phyloP scores from a whole-genome alignment of 2,113 vertebrate genomes.

The Forbesichthys papilliferus region DNA sequence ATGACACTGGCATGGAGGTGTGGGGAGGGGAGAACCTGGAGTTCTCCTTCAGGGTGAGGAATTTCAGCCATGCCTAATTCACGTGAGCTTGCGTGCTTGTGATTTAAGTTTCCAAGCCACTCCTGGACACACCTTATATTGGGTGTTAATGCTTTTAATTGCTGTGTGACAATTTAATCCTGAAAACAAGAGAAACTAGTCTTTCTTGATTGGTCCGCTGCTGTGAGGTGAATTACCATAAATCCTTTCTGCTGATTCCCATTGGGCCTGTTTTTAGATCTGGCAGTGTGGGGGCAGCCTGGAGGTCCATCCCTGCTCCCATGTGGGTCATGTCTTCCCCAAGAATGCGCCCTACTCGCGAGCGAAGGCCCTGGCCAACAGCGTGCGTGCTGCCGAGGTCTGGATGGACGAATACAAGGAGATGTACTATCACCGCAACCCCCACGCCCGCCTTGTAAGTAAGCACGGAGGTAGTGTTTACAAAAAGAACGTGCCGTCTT shows the following conservation, averaged over 20 bases:
- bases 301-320: slow-evolving; percentile 95
- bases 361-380: slow-evolving; percentile 93
- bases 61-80: not conserved
- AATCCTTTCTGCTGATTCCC: too few species aligned
- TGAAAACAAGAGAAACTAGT: slow-evolving; percentile 38
- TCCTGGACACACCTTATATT: not conserved
- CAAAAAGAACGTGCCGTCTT: not conserved
- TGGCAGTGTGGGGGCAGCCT: slow-evolving; percentile 97
- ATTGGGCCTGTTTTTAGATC: slow-evolving; percentile 76
- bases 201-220: slow-evolving; percentile 12
- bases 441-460: slow-evolving; percentile 89
- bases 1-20: slow-evolving; percentile 98
- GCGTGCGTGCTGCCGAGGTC: slow-evolving; percentile 93
- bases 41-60: slow-evolving; percentile 94
- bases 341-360: slow-evolving; percentile 95
- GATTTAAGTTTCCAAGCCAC: not conserved
- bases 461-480: not conserved
- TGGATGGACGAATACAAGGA: slow-evolving; percentile 97
- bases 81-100: not conserved
- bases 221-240: too few species aligned
- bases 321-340: slow-evolving; percentile 95
- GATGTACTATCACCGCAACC: slow-evolving; percentile 92
- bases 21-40: slow-evolving; percentile 99
- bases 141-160: not conserved
- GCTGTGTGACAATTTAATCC: slow-evolving; percentile 1